Evolutionary conservation across 2,797 vertebrate species (phyloP).

Genomic region (Chloroceryle amazona): DNA sequence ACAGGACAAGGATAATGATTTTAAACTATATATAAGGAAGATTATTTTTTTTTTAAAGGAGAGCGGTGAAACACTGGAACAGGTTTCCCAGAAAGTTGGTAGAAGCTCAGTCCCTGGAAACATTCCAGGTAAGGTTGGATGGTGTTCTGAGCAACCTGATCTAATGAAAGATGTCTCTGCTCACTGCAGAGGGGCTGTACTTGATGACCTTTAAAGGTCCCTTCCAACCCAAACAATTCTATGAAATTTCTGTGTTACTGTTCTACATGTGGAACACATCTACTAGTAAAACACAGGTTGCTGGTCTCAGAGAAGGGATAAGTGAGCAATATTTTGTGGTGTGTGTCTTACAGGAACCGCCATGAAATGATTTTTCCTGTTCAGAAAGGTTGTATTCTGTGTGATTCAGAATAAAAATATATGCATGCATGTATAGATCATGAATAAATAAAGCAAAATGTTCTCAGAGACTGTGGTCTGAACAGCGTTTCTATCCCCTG

Average conservation of each 20-base stretch:
- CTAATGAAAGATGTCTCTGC: no score
- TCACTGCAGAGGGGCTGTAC: no score
- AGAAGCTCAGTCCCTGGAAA: no score
- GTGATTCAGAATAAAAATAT: not conserved
- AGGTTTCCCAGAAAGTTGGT: no score
- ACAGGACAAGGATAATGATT: no score
- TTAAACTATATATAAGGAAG: no score
- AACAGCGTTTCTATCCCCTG: not conserved
- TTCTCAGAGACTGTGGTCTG: not conserved
- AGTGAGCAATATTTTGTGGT: not conserved
- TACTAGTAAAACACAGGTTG: not conserved
- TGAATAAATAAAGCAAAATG: not conserved
- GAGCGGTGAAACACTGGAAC: no score
- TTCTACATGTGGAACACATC: not conserved
- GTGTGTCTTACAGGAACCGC: not conserved
- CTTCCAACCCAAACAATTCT: no score
- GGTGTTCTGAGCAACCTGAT: no score
- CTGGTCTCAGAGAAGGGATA: not conserved
- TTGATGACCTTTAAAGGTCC: no score
- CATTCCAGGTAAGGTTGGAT: no score
- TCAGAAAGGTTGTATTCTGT: not conserved
- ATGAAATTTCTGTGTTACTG: not conserved
- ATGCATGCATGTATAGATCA: not conserved
- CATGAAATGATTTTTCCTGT: not conserved
- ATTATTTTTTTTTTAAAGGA: no score